Evolutionary conservation across 2,888 invertebrate species (phyloP), one percentile per base, ranked within the genome.

Genomic region (Hyposoter didymator): DNA sequence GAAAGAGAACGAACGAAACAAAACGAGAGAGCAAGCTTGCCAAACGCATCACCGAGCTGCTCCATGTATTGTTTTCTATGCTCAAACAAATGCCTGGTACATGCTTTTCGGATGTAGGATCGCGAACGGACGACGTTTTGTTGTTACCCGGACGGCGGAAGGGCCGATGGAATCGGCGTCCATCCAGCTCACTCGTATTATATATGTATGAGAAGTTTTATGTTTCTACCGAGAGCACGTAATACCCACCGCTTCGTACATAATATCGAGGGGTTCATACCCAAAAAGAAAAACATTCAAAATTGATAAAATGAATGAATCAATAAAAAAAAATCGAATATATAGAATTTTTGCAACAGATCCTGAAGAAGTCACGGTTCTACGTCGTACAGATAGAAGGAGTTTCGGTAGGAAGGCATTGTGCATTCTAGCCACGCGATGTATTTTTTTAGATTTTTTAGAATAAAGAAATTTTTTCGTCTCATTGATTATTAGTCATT

Each of bases 141-240:
- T 87, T 88, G 86, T 86, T 84, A 86, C 80, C 19, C 79, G 76
- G 79, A 88, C 70, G 49, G 43, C 82, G 86, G 86, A 87, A 87
- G 79, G 82, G 82, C 84, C 82, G 78, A 72, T 49, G 72, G 78
- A 78, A 73, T 81, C 84, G 66, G 28, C 28, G 70, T 76, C 72
- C 72, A 49, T 47, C 76, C 43, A 59, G 64, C 64, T 43, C 49
- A 75, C n/a, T 12, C 17, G 45, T 45, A 67, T 43, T 19, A 22
- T 69, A 47, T 32, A 43, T 32, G 19, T 19, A 43, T 69, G 66
- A 22, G 4, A 22, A 12, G 5, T 28, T 59, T 59, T 59, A 14
- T 59, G 28, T 59, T n/a, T 39, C 10, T 19, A 66, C 66, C 12
- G 39, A 5, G 39, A 5, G 28, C 14, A 59, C 22, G 28, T 14